A percentile compares a stretch with the other conserved stretches of the same genome.
Evolutionary conservation across 92 coral and sea anemone species (phyloP).

Genomic region (Isaurus tuberculatus): DNA sequence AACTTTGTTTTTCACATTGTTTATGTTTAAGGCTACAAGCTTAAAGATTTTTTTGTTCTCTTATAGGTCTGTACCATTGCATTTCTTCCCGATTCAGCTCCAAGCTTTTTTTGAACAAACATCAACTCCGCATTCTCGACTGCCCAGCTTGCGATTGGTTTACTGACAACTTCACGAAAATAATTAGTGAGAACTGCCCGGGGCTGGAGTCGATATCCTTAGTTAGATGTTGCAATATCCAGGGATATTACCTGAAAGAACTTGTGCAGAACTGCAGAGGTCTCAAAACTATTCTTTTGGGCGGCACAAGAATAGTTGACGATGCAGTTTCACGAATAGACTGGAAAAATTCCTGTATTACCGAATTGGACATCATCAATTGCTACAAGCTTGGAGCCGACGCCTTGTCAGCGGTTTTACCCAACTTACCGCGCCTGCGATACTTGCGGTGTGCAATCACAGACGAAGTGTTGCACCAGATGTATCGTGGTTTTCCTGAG

Average conservation of each 20-base stretch:
- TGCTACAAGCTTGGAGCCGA: conserved; percentile 64
- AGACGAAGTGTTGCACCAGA: conserved; percentile 63
- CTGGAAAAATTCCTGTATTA: conserved; percentile 59
- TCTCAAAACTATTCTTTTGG: conserved; percentile 64
- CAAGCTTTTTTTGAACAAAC: conserved; percentile 60
- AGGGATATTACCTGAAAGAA: conserved; percentile 62
- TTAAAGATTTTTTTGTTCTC: background rate
- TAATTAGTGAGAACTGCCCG: conserved; percentile 67
- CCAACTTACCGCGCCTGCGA: conserved; percentile 72
- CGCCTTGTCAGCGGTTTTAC: conserved; percentile 66
- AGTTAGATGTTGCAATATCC: conserved; percentile 67
- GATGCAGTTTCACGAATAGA: conserved; percentile 42
- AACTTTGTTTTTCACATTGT: background rate
- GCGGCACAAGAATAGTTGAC: conserved; percentile 67
- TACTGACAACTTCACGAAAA: conserved; percentile 57
- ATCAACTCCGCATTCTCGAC: conserved; percentile 68
- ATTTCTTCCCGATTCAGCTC: conserved; percentile 55
- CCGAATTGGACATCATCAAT: conserved; percentile 65
- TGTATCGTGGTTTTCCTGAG: conserved; percentile 61
- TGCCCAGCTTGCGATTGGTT: conserved; percentile 77
- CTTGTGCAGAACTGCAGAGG: conserved; percentile 50
- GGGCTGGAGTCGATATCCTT: conserved; percentile 69
- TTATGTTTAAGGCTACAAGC: background rate
- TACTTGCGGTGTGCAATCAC: conserved; percentile 78
- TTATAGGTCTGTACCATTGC: conserved; percentile 62